Base-by-base conservation (phyloP, 2,888 invertebrate genomes). In the Leucoma salicis region DNA sequence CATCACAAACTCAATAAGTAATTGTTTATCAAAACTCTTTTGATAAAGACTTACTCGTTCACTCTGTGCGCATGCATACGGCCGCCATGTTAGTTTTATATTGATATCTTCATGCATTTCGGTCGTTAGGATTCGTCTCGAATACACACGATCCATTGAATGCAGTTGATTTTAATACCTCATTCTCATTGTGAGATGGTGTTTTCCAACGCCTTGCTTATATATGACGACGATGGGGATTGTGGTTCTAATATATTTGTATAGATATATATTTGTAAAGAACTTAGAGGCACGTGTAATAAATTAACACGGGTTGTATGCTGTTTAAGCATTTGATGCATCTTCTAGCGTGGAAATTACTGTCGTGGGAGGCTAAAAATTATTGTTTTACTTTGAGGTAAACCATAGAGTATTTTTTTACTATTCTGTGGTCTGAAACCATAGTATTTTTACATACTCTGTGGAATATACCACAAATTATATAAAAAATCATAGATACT, bases 21-120 rank as follows among this genome's bases (percentile, higher is more conserved):
- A n/a, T n/a, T n/a, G n/a, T n/a, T n/a, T n/a, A n/a, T n/a, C n/a
- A n/a, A n/a, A n/a, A n/a, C n/a, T n/a, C n/a, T n/a, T n/a, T n/a
- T n/a, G n/a, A n/a, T n/a, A n/a, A n/a, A n/a, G n/a, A n/a, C n/a
- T n/a, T n/a, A n/a, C n/a, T n/a, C n/a, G n/a, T n/a, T n/a, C n/a
- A n/a, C n/a, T n/a, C n/a, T n/a, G n/a, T n/a, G n/a, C n/a, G n/a
- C n/a, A n/a, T n/a, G n/a, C n/a, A n/a, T n/a, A n/a, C n/a, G n/a
- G n/a, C n/a, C n/a, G n/a, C n/a, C n/a, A n/a, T 28, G 16, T 13
- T 13, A 5, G 11, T 18, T n/a, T 21, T 15, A 21, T 29, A n/a
- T 21, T 34, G 35, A 46, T 40, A 41, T 32, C 42, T 42, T 49
- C 44, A 40, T 41, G 50, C 25, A 38, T 32, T 31, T 47, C 46